Evolutionary conservation across 2,113 vertebrate species (phyloP).

Genomic region (Corythoichthys haematopterus): DNA sequence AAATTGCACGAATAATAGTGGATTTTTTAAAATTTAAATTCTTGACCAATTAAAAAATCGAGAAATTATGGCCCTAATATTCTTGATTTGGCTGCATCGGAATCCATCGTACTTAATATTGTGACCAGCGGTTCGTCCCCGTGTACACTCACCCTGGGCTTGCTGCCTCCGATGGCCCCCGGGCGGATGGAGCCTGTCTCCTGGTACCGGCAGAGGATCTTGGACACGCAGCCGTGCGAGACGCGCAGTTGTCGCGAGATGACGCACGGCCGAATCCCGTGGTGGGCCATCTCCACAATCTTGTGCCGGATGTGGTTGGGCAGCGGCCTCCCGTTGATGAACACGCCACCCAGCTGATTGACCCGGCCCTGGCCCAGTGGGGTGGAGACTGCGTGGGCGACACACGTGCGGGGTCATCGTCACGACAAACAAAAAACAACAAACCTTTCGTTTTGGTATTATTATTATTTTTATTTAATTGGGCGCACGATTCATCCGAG

Average conservation of each 20-base stretch:
- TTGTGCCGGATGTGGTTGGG: conserved; percentile 99
- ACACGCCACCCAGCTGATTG: conserved; percentile 97
- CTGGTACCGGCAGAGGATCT: conserved; percentile 97
- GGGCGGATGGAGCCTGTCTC: conserved; percentile 97
- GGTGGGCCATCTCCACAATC: conserved; percentile 99
- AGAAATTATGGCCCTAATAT: not conserved
- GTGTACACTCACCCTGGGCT: conserved; percentile 91
- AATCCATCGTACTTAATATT: not conserved
- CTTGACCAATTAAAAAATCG: not conserved
- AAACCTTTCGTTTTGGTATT: not conserved
- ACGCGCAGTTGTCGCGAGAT: conserved; percentile 95
- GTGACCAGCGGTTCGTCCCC: not conserved
- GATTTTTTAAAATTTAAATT: not conserved
- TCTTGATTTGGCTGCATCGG: not conserved
- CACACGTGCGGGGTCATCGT: conserved; percentile 10
- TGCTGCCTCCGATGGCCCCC: conserved; percentile 96
- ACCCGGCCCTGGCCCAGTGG: conserved; percentile 96
- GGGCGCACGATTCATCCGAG: not conserved
- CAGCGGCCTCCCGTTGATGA: conserved; percentile 95
- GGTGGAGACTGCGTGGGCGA: conserved; percentile 84
- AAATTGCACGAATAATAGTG: not conserved
- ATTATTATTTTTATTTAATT: not conserved
- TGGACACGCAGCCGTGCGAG: conserved; percentile 96
- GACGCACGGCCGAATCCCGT: conserved; percentile 95
- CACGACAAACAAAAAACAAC: not conserved